Evolutionary conservation across 2,797 vertebrate species (phyloP), one percentile per base, ranked within the genome.

Genomic region (Sarcophilus harrisii): DNA sequence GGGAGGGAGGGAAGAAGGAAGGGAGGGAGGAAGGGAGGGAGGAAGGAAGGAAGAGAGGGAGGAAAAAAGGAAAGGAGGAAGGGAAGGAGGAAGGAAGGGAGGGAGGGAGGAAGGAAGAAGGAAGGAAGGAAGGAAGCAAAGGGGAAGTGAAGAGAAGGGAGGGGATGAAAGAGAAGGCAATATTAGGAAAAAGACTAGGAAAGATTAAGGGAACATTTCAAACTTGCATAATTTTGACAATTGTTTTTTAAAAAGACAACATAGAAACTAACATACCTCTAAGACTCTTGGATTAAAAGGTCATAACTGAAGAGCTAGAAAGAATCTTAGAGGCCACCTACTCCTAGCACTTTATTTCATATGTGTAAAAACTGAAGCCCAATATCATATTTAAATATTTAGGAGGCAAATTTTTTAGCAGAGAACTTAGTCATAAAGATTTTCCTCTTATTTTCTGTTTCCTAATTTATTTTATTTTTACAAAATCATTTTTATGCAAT

Each of bases 151-250:
- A 13, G 49, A 16, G 14, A 66, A 16, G 13, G 62, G 62, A n/a
- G 10, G 4, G 4, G 28, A 13, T 3, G 52, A 54, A 13, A 16
- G 14, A 4, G 62, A n/a, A 30, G 30, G 32, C n/a, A 32, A n/a
- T 55, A 55, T 55, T 55, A 55, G 32, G 6, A 24, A 1, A 5
- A 32, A 94, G 93, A 54, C 14, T 6, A 55, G 66, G 21, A 38
- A 24, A 81, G 58, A 52, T 90, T 38, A 59, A 14, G 58, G 91
- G 90, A 95, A 55, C 24, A 9, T 24, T 57, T 58, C 32, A 45
- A 93, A 94, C 66, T 49, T 54, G 45, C 2, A 52, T 60, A 59
- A 73, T n/a, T 93, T 94, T 95, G 90, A 60, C 30, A 91, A 91
- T 28, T 49, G n/a, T 52, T 52, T 52, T 52, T 52, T 52, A 93